Evolutionary conservation across 2,113 vertebrate species (phyloP), one percentile per base, ranked within the genome.

Genomic region (Saccopteryx bilineata): DNA sequence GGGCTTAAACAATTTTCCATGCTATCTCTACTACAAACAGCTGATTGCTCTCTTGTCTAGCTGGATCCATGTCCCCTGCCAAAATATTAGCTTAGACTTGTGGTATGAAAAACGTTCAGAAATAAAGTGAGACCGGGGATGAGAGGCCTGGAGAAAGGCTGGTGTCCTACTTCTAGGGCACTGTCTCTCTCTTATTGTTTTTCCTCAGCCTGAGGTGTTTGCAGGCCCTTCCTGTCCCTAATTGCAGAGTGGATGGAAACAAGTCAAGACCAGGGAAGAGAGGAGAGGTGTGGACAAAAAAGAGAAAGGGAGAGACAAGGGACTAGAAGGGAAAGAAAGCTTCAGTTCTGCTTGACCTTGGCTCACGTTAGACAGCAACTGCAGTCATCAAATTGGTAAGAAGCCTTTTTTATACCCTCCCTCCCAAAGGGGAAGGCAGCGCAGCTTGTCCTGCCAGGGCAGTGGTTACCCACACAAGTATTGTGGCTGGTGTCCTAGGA

Each of bases 51-150:
- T 89, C 74, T 91, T 71, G 14, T 84, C 86, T 79, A n/a, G 1
- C 26, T 60, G 28, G n/a, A n/a, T 63, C 17, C 66, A 28, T 9
- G 65, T 60, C 95, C 66, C n/a, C 60, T 81, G 93, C 58, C 33
- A 91, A 76, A 81, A 86, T 60, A 60, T 91, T 83, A 89, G 39
- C 48, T 88, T 39, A 76, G 65, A 66, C 11, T 60, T 39, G 33
- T 9, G 11, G 18, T 19, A 86, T 85, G 74, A 78, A 74, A 91
- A 71, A 56, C 61, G 80, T 84, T 63, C 91, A 66, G 39, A 75
- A 88, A 11, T 13, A 63, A 54, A 66, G 17, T 24, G 28, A 69
- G 24, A n/a, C 46, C 52, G 28, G 33, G 65, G 69, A 48, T 3
- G 15, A 7, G 14, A 79, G 58, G 61, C 7, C 17, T 65, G 75